Evolutionary conservation across 2,113 vertebrate genomes (phyloP).

Genomic region (Gasterosteus aculeatus): DNA sequence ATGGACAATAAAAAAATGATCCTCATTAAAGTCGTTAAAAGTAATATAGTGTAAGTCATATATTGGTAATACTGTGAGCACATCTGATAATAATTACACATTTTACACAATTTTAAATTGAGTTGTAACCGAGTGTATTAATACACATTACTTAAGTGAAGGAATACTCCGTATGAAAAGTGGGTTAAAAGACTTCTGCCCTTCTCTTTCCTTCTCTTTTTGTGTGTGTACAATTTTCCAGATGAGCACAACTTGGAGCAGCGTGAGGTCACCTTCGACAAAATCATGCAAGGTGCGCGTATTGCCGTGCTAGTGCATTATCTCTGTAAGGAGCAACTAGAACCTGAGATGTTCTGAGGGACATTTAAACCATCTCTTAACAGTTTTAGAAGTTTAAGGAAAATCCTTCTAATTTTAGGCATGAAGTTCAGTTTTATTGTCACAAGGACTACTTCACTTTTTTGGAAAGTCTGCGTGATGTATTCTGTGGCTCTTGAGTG

Average conservation of each 20-base stretch:
- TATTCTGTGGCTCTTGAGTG: background rate
- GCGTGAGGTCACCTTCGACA: constrained; percentile 47
- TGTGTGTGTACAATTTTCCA: constrained; percentile 34
- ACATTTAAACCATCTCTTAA: constrained; percentile 14
- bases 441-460: background rate
- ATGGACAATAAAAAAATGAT: too few species aligned
- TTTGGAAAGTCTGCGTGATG: background rate
- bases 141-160: background rate
- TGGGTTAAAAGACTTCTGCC: constrained; percentile 18
- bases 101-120: background rate
- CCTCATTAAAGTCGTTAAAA: background rate
- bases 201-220: constrained; percentile 1
- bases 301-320: constrained; percentile 21
- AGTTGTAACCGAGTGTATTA: background rate
- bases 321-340: constrained; percentile 22
- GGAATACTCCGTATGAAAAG: background rate
- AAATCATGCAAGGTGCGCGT: constrained; percentile 53
- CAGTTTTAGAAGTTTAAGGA: background rate
- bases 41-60: background rate
- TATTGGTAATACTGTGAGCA: background rate
- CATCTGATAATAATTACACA: too few species aligned
- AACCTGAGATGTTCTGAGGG: constrained; percentile 2
- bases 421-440: background rate
- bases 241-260: constrained; percentile 36
- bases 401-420: background rate